Conservation (phyloP, 2,888 invertebrate species). For the Apomyelois bistriatella region DNA sequence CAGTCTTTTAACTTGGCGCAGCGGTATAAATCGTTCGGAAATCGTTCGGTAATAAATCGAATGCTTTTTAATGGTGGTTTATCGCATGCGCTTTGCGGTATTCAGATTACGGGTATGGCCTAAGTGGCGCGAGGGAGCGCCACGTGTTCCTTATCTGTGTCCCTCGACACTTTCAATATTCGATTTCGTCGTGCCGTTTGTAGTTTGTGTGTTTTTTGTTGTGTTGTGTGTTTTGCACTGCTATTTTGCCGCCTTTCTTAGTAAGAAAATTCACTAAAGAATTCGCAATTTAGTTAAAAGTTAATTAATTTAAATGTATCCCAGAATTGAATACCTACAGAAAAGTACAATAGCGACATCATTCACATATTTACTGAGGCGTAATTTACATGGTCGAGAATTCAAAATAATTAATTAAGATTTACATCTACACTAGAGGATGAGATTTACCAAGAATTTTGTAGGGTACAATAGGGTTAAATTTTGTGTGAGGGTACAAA, state of each 20-base stretch:
- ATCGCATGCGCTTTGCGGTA: constrained; percentile 77
- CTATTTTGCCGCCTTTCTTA: neutral
- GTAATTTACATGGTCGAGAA: too few relatives aligned
- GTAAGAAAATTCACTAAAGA: too few relatives aligned
- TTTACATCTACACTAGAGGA: too few relatives aligned
- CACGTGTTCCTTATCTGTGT: constrained; percentile 74
- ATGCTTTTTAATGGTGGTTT: constrained; percentile 79
- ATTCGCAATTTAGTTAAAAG: too few relatives aligned
- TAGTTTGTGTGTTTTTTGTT: constrained; percentile 37
- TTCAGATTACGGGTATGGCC: constrained; percentile 71
- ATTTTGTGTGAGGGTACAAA: too few relatives aligned
- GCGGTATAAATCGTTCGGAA: constrained; percentile 65
- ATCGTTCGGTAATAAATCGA: constrained; percentile 79
- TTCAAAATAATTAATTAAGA: too few relatives aligned
- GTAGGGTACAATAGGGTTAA: too few relatives aligned
- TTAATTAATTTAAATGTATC: too few relatives aligned
- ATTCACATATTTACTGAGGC: too few relatives aligned
- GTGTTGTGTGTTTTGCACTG: constrained; percentile 36
- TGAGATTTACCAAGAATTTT: too few relatives aligned
- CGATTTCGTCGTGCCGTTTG: constrained; percentile 63
- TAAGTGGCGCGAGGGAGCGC: constrained; percentile 73
- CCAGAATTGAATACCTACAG: too few relatives aligned
- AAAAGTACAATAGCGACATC: too few relatives aligned
- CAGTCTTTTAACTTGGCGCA: constrained; percentile 26
- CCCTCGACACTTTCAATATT: constrained; percentile 79